Percentiles rank a stretch among this genome's conserved stretches.
These are phyloP conservation scores for Laticauda laticaudata DNA, from an alignment of 2,113 vertebrate genomes.

Conservation along the genomic window DNA sequence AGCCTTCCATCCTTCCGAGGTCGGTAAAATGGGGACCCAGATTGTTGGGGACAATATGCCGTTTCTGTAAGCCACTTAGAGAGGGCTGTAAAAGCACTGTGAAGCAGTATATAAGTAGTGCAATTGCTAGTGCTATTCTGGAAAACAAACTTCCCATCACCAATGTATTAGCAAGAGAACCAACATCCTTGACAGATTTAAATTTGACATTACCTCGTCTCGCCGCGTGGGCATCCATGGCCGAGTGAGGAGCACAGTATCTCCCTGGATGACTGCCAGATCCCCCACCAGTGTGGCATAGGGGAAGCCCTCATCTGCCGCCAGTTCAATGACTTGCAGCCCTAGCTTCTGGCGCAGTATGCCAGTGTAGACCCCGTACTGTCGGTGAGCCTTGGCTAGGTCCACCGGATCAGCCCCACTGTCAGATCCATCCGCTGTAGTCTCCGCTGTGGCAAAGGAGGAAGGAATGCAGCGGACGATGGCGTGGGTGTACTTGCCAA, in stretches of 20 bases:
- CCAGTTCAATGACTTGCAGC: constrained; percentile 89
- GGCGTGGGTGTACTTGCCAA: constrained; percentile 86
- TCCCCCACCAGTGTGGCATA: constrained; percentile 85
- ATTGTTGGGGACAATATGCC: too few relatives aligned
- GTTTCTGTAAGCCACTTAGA: too few relatives aligned
- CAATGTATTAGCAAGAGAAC: too few relatives aligned
- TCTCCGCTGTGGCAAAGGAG: constrained; percentile 65
- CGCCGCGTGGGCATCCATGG: constrained; percentile 81
- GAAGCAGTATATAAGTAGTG: too few relatives aligned
- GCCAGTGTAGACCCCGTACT: constrained; percentile 85
- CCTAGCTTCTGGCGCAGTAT: constrained; percentile 89
- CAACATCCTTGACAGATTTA: background rate
- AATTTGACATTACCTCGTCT: constrained; percentile 72
- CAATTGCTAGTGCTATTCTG: background rate
- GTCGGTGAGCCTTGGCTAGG: constrained; percentile 85
- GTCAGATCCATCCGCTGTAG: constrained; percentile 23
- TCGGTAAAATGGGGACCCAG: too few relatives aligned
- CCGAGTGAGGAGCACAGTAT: constrained; percentile 84
- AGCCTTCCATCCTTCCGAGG: too few relatives aligned
- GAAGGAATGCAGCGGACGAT: constrained; percentile 83
- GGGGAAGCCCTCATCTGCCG: constrained; percentile 78
- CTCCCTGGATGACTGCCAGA: constrained; percentile 84
- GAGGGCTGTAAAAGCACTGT: too few relatives aligned
- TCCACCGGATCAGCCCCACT: constrained; percentile 65
- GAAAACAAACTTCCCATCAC: background rate